phyloP scores from a whole-genome alignment of 2,113 vertebrate species.

The Sceloporus undulatus region DNA sequence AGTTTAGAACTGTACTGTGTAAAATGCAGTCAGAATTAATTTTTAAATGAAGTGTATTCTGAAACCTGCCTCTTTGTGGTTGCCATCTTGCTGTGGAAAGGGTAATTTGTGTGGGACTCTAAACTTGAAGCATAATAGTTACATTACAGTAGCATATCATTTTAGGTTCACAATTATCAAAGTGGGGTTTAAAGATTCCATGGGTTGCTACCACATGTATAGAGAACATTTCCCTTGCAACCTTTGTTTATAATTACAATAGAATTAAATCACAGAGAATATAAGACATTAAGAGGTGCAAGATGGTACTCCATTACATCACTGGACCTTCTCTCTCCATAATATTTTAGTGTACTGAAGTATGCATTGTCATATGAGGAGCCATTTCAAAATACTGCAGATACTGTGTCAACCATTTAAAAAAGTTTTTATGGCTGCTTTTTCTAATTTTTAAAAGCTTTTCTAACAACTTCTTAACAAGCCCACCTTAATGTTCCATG shows the following conservation, averaged over 20 bases:
- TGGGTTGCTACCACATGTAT: background rate
- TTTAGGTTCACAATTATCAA: background rate
- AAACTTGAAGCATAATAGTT: background rate
- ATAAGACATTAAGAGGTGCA: background rate
- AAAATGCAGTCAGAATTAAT: background rate
- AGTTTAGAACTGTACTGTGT: background rate
- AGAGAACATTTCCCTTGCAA: no score
- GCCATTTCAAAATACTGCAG: background rate
- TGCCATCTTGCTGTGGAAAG: background rate
- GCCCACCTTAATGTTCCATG: background rate
- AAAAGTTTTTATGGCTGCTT: background rate
- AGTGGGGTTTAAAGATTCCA: background rate
- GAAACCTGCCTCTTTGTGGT: background rate
- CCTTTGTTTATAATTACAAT: background rate
- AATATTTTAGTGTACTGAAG: background rate
- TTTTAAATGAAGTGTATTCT: constrained; percentile 11
- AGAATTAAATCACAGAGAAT: background rate
- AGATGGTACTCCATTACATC: background rate
- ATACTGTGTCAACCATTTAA: background rate
- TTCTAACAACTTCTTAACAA: background rate
- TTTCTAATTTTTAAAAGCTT: background rate
- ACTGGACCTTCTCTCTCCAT: background rate
- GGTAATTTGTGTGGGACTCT: background rate
- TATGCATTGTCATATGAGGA: background rate
- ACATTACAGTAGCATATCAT: background rate